Base-by-base conservation (phyloP, 2,797 vertebrate genomes). In the Nasua narica region DNA sequence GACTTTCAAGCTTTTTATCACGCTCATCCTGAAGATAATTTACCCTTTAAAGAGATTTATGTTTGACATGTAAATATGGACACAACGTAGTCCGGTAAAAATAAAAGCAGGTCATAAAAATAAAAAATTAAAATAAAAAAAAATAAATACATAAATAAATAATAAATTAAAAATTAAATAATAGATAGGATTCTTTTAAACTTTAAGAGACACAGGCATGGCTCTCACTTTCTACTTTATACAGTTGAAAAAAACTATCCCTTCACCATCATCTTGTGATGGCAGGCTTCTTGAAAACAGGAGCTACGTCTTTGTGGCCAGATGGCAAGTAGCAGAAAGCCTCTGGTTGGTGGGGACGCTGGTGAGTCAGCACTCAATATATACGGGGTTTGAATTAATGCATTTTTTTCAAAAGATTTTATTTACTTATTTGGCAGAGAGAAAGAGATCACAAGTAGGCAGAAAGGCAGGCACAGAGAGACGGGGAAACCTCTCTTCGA, bases 1-100 rank as follows among this genome's bases (percentile, higher is more conserved):
- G 4, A 29, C 79, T 92, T 62, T 85, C 79, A 52, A 65, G 58
- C 35, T 81, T 82, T 74, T 35, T 60, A 77, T 35, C 76, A 74
- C 79, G 27, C 54, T 96, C 40, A 48, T n/a, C 78, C 50, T 76
- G 27, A 96, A 94, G 81, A 86, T 43, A 89, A 81, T 19, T 86
- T 79, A 60, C 35, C 8, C 50, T 96, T 95, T 74, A 72, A 74
- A 92, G 74, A 81, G n/a, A 94, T 86, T 21, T 82, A 48, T 37
- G 32, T 72, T 58, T 65, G n/a, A 72, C 23, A 27, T 67, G 35
- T 78, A 90, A 94, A 93, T 74, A 87, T 8, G 62, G 46, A 95
- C 7, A 87, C 48, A 91, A 56, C 5, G 50, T 11, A 37, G 77
- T 90, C 79, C 43, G 85, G 43, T 40, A 76, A 72, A 74, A 94